Percentiles rank a stretch among this genome's conserved stretches.
These are phyloP conservation scores for Silurus glanis DNA, from an alignment of 2,113 vertebrate genomes.

Conservation along the genomic window DNA sequence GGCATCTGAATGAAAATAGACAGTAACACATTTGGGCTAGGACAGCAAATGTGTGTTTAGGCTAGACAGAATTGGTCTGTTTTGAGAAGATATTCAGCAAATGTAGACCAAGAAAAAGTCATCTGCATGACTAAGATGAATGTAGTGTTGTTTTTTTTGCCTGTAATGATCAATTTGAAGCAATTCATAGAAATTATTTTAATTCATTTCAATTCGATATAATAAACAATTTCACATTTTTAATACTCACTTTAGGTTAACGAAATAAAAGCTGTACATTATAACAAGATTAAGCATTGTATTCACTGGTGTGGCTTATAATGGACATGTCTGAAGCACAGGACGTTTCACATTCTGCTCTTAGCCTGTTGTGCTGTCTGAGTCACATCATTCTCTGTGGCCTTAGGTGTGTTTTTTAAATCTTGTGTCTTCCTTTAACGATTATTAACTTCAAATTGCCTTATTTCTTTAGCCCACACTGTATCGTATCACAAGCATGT, in stretches of 20 bases:
- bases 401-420: not conserved
- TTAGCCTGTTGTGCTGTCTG: not conserved
- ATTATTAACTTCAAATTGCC: not conserved
- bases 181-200: not conserved
- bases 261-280: not conserved
- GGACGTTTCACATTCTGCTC: not conserved
- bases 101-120: not conserved
- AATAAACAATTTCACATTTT: not conserved
- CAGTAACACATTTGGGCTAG: slow-evolving; percentile 39
- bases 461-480: not conserved
- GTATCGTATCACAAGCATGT: not conserved
- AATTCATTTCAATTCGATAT: not conserved
- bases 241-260: not conserved
- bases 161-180: not conserved
- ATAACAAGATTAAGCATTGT: not conserved
- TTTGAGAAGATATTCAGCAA: slow-evolving; percentile 3
- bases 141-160: not conserved
- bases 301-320: not conserved
- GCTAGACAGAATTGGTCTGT: slow-evolving; percentile 11
- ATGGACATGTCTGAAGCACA: not conserved
- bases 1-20: slow-evolving; percentile 52
- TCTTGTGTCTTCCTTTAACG: not conserved
- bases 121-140: not conserved
- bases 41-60: slow-evolving; percentile 27
- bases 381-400: not conserved